Percentiles rank a stretch among this genome's conserved stretches.
phyloP scores from a whole-genome alignment of 1,140 invertebrate species.

The Elymnias hypermnestra region DNA sequence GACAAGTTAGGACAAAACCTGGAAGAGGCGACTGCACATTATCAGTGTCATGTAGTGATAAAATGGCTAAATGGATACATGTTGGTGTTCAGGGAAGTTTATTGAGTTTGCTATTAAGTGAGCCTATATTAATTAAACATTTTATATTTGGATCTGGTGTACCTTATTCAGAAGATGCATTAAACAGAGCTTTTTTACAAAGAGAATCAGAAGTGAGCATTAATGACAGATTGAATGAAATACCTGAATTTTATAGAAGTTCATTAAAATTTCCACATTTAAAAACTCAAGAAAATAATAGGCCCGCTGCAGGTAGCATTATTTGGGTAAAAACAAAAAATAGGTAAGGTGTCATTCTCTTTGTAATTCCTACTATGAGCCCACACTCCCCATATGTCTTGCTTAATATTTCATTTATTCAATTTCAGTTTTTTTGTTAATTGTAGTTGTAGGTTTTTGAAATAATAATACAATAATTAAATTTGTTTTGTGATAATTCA shows the following conservation, averaged over 20 bases:
- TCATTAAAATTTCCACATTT: conserved; percentile 40
- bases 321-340: conserved; percentile 38
- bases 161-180: conserved; percentile 79
- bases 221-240: conserved; percentile 30
- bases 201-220: conserved; percentile 17
- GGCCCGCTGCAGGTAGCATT: conserved; percentile 42
- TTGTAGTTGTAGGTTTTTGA: no score
- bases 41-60: conserved; percentile 95
- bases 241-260: conserved; percentile 44
- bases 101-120: conserved; percentile 80
- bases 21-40: conserved; percentile 92
- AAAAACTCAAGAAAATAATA: conserved; percentile 26
- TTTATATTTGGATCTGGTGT: conserved; percentile 84
- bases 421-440: no score
- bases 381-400: no score
- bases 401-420: no score
- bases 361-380: not conserved
- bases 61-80: conserved; percentile 91
- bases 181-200: conserved; percentile 81
- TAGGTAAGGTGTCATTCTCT: conserved; percentile 22
- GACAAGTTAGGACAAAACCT: conserved; percentile 91
- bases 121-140: conserved; percentile 83
- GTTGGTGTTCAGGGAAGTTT: conserved; percentile 90
- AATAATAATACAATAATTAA: no score
- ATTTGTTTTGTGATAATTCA: no score